Conservation (phyloP, 2,113 vertebrate genomes). For the western clawed frog (Xenopus tropicalis) region UCB_Xtro_10.0 CM004445.2:47626501-47627000, state of each 20-base stretch:
- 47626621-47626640: neutral
- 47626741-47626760: neutral
- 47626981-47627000: neutral
- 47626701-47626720: neutral
- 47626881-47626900: neutral
- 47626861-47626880: neutral
- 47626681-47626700: neutral
- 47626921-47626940: neutral
- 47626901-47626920: constrained; percentile 8
- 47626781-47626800: neutral
- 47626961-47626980: neutral
- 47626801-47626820: neutral
- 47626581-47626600: constrained; percentile 7
- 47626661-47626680: constrained; percentile 31
- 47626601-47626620: constrained; percentile 10
- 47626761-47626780: neutral
- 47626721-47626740: neutral
- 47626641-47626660: constrained; percentile 11
- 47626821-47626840: neutral
- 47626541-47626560: constrained; percentile 1
- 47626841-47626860: neutral
- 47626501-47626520: constrained; percentile 15
- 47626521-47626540: constrained; percentile 20
- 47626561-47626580: constrained; percentile 16
- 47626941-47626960: neutral